Conservation (phyloP, 2,797 vertebrate genomes). For the Alcedo quadribrachys region DNA sequence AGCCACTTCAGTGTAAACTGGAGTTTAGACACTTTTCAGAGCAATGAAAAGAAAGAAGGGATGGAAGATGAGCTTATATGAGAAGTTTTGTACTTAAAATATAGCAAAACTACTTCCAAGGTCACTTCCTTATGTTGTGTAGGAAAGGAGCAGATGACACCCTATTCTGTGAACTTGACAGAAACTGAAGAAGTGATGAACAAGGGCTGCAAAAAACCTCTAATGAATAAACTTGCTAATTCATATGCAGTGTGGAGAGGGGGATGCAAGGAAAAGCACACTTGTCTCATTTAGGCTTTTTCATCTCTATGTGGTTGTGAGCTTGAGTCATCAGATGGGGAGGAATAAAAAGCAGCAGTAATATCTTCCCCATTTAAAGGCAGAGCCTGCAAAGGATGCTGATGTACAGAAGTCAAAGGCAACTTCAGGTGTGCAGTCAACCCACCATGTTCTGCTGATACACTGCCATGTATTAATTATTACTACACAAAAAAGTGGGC, state of each 20-base stretch:
- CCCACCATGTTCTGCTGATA: not conserved
- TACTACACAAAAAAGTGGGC: too few species aligned
- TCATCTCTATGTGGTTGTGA: constrained; percentile 37
- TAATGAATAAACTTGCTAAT: constrained; percentile 48
- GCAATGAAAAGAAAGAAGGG: not conserved
- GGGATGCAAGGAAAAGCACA: constrained; percentile 22
- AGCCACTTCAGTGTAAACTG: not conserved
- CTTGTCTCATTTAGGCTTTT: constrained; percentile 60
- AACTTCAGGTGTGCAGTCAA: not conserved
- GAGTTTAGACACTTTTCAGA: not conserved
- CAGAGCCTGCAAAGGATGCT: constrained; percentile 6
- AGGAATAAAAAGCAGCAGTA: constrained; percentile 40
- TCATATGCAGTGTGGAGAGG: constrained; percentile 7
- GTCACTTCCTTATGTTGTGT: not conserved
- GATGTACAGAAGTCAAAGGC: not conserved
- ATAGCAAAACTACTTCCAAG: not conserved
- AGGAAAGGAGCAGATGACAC: not conserved
- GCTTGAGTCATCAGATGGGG: constrained; percentile 54
- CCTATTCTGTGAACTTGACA: not conserved
- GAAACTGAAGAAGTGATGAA: constrained; percentile 12
- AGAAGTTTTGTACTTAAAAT: not conserved
- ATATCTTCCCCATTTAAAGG: constrained; percentile 25
- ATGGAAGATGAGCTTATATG: not conserved
- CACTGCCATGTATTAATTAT: not conserved
- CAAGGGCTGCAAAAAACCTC: not conserved